Conservation (phyloP, 2,113 vertebrate species). For the Crocuta crocuta region DNA sequence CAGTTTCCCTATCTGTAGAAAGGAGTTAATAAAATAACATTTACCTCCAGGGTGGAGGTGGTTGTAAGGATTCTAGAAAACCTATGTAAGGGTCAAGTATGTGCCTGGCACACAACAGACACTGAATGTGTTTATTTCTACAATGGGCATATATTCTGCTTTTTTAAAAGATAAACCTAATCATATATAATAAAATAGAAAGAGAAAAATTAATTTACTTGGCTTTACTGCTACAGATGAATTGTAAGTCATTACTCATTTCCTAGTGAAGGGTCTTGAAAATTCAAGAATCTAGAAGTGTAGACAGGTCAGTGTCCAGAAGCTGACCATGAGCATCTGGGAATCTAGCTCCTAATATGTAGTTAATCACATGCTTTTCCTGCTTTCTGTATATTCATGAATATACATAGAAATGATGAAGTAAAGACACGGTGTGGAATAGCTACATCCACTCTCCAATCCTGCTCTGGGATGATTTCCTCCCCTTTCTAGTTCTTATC, state of each 20-base stretch:
- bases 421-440: neutral
- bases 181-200: neutral
- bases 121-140: neutral
- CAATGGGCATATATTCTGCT: neutral
- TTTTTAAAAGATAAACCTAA: conserved; percentile 21
- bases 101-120: neutral
- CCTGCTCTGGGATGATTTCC: neutral
- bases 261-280: conserved; percentile 25
- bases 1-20: neutral
- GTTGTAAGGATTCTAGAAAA: neutral
- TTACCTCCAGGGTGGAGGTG: neutral
- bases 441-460: neutral
- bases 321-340: neutral
- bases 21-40: neutral
- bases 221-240: conserved; percentile 12
- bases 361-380: neutral
- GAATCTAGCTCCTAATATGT: neutral
- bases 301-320: neutral
- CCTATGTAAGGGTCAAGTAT: neutral
- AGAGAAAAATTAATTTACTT: conserved; percentile 25
- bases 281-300: neutral
- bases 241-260: neutral
- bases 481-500: neutral
- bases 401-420: neutral
- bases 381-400: neutral